Evolutionary conservation across 2,113 vertebrate genomes (phyloP).

Genomic region (Tinamus guttatus): DNA sequence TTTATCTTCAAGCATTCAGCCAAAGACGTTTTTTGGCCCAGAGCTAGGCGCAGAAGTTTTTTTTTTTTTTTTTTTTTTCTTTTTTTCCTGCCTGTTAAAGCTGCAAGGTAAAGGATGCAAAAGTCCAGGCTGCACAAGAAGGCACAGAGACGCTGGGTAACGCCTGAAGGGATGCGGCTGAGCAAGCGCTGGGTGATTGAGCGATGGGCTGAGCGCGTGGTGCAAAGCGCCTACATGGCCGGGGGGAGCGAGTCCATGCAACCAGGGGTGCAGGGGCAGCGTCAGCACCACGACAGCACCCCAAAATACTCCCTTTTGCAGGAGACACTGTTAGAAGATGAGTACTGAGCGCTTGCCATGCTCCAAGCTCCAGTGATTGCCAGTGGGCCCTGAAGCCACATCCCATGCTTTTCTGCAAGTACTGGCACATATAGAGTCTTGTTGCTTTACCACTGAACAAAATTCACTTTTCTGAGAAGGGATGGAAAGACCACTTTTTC

Average conservation of each 20-base stretch:
- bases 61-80: background rate
- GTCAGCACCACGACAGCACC: too few relatives aligned
- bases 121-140: background rate
- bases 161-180: background rate
- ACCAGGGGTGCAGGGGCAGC: too few relatives aligned
- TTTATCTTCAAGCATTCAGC: background rate
- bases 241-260: too few relatives aligned
- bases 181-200: too few relatives aligned
- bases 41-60: background rate
- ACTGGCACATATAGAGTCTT: too few relatives aligned
- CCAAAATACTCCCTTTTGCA: background rate
- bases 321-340: background rate
- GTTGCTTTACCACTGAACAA: slow-evolving; percentile 5
- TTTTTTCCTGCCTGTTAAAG: background rate
- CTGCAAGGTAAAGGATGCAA: background rate
- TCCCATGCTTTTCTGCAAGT: too few relatives aligned
- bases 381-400: too few relatives aligned
- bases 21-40: background rate
- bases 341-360: background rate
- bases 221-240: too few relatives aligned
- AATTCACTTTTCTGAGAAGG: background rate
- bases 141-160: background rate
- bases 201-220: too few relatives aligned
- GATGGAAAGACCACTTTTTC: background rate
- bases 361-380: too few relatives aligned